Conservation (phyloP, 2,888 invertebrate genomes). For the Caenorhabditis zanzibari region DNA sequence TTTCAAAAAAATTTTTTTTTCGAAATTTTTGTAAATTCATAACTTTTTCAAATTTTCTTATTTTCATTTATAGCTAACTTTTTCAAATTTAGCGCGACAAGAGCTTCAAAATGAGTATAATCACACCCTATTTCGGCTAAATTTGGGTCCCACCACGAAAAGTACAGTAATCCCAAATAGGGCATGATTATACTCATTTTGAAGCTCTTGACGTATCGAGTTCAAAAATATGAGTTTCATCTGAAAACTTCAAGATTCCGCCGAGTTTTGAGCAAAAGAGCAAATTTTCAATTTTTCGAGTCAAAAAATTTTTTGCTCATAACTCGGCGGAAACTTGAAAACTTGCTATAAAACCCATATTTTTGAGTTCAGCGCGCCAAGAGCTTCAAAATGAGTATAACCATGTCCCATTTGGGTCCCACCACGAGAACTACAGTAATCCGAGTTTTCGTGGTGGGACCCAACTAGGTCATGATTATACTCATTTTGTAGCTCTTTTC, state of each 20-base stretch:
- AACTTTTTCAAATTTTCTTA: too few relatives aligned
- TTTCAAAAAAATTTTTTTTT: too few relatives aligned
- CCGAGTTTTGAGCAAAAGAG: not conserved
- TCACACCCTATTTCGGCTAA: not conserved
- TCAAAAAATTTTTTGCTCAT: too few relatives aligned
- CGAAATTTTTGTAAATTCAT: too few relatives aligned
- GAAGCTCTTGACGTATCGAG: not conserved
- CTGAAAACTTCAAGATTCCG: not conserved
- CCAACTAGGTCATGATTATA: not conserved
- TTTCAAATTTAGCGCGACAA: not conserved
- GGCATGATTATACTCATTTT: not conserved
- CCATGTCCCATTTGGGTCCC: not conserved
- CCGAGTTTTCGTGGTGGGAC: not conserved
- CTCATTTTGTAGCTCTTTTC: not conserved
- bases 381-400: not conserved
- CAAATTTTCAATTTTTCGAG: not conserved
- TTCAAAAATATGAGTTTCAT: not conserved
- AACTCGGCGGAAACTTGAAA: too few relatives aligned
- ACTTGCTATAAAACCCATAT: too few relatives aligned
- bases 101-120: not conserved
- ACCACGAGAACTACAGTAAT: too few relatives aligned
- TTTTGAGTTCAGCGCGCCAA: too few relatives aligned
- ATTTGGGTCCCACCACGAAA: conserved; percentile 1
- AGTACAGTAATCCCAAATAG: not conserved
- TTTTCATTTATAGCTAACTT: not conserved